Percentiles rank a stretch among this genome's conserved stretches.
phyloP scores from a whole-genome alignment of 2,113 vertebrate species.

The Peromyscus californicus region DNA sequence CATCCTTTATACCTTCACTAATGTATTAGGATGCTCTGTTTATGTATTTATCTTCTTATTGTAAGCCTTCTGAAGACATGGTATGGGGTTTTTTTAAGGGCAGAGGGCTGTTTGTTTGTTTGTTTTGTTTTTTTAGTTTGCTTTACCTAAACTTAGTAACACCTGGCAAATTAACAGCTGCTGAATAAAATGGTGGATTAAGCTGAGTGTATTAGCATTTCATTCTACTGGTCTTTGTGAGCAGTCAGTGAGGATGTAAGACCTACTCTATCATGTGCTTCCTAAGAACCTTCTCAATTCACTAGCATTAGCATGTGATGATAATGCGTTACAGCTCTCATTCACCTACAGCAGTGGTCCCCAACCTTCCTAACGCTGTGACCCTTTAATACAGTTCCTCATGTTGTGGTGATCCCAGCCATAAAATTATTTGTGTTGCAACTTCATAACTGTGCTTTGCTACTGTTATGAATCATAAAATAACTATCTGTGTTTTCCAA shows the following conservation, averaged over 20 bases:
- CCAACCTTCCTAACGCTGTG: not conserved
- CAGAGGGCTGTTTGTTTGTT: not conserved
- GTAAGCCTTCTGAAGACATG: not conserved
- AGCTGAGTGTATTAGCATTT: not conserved
- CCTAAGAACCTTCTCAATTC: not conserved
- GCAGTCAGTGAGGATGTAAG: not conserved
- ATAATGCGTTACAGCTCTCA: not conserved
- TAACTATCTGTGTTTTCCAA: not conserved
- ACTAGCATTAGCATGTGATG: not conserved
- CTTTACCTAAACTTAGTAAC: slow-evolving; percentile 11
- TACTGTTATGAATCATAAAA: not conserved
- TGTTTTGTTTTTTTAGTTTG: not conserved
- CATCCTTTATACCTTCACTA: not conserved
- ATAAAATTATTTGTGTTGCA: not conserved
- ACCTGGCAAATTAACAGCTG: not conserved
- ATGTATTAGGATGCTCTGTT: slow-evolving; percentile 3
- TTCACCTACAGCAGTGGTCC: not conserved
- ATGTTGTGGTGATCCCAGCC: not conserved
- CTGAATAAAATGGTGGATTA: slow-evolving; percentile 27
- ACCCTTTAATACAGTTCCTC: not conserved
- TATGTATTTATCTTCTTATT: not conserved
- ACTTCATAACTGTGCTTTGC: not conserved
- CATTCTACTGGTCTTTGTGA: not conserved
- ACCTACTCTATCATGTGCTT: not conserved
- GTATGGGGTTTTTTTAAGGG: not conserved